These are phyloP conservation scores for Reticulitermes speratus DNA, from an alignment of 1,140 invertebrate species.

Conservation along the genomic window DNA sequence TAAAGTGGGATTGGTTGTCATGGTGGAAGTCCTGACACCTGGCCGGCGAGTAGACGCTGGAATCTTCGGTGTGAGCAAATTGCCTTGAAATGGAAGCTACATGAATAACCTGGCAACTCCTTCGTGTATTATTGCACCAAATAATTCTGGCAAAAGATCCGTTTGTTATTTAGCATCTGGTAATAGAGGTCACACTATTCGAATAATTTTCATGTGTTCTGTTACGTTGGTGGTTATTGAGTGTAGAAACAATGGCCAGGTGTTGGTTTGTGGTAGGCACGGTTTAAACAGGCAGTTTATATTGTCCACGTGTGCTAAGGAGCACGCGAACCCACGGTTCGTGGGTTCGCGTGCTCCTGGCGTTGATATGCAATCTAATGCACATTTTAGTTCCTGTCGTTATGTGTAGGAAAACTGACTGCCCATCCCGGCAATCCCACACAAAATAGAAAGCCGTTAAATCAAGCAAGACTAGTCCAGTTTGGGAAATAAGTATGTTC, in stretches of 20 bases:
- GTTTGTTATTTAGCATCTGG: not conserved
- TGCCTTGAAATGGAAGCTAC: conserved; percentile 13
- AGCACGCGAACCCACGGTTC: too few species aligned
- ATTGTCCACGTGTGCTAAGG: too few species aligned
- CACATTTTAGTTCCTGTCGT: too few species aligned
- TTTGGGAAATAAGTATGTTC: too few species aligned
- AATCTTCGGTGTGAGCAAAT: not conserved
- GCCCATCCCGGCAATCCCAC: too few species aligned
- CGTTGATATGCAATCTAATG: too few species aligned
- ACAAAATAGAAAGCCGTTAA: too few species aligned
- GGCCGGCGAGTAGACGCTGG: not conserved
- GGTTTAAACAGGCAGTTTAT: not conserved
- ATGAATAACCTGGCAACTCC: not conserved
- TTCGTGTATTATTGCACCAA: not conserved
- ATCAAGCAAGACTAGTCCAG: too few species aligned
- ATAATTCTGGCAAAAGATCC: not conserved
- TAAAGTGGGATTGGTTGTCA: not conserved
- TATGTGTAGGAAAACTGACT: too few species aligned
- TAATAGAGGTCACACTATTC: not conserved
- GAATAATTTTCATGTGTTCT: not conserved
- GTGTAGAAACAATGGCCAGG: too few species aligned
- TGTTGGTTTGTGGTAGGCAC: not conserved
- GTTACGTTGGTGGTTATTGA: not conserved
- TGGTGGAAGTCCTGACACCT: conserved; percentile 4
- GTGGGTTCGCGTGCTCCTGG: too few species aligned